Conservation (phyloP, 1,140 invertebrate species). For the Drosophila kohkoa region DNA sequence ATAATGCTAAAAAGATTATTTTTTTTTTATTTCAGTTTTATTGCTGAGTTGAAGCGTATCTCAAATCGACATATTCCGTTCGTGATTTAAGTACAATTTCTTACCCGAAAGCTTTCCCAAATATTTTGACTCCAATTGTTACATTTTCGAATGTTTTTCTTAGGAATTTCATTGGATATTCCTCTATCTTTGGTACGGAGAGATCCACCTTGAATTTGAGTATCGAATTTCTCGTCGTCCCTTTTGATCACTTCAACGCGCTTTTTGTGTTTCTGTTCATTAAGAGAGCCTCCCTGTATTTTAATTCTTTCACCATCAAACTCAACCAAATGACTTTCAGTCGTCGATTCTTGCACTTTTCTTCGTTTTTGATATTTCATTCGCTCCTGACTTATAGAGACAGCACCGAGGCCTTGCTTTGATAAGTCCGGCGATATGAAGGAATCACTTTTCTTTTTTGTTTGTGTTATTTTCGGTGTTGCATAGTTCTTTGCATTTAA, state of each 20-base stretch:
- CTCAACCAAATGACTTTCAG: not conserved
- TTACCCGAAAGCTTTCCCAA: conserved; percentile 2
- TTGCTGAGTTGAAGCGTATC: not conserved
- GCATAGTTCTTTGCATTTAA: not conserved
- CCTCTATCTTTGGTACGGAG: not conserved
- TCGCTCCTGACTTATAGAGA: not conserved
- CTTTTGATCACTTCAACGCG: not conserved
- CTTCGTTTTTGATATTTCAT: not conserved
- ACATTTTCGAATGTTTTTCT: not conserved
- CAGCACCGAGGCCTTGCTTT: conserved; percentile 20
- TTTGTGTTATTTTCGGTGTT: not conserved
- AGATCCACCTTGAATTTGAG: conserved; percentile 8
- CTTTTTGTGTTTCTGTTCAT: not conserved
- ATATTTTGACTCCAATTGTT: not conserved
- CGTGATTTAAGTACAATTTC: not conserved
- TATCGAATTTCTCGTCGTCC: not conserved
- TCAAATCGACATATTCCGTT: not conserved
- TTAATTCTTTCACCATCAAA: not conserved
- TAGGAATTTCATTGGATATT: no score
- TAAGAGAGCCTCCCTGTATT: not conserved
- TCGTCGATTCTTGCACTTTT: not conserved
- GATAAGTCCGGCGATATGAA: conserved; percentile 35
- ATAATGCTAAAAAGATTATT: conserved; percentile 20
- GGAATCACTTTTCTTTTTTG: not conserved
- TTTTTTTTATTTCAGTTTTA: not conserved